Evolutionary conservation across 2,797 vertebrate species (phyloP).

Genomic region (Astyanax mexicanus): DNA sequence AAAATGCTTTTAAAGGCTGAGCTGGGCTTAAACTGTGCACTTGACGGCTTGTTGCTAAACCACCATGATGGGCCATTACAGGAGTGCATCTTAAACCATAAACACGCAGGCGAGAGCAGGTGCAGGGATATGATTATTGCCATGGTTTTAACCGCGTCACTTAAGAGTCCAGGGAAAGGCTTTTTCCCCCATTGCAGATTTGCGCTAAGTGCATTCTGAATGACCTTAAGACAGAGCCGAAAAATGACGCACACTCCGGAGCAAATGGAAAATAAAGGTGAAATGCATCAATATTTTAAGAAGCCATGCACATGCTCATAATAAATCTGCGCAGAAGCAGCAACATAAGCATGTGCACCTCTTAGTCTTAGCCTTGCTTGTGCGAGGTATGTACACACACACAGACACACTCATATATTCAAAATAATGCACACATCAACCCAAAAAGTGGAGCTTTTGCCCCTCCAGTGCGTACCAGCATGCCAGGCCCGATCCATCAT

Average conservation of each 20-base stretch:
- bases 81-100: constrained; percentile 24
- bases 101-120: constrained; percentile 29
- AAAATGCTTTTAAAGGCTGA: not conserved
- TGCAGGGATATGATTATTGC: constrained; percentile 32
- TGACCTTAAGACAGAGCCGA: constrained; percentile 32
- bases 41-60: not conserved
- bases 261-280: constrained; percentile 54
- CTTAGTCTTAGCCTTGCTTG: constrained; percentile 3
- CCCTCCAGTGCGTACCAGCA: constrained; percentile 52
- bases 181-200: constrained; percentile 27
- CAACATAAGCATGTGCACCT: constrained; percentile 25
- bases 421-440: not conserved
- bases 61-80: constrained; percentile 7
- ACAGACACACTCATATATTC: constrained; percentile 18
- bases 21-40: not conserved
- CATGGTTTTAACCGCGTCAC: constrained; percentile 31
- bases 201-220: constrained; percentile 46
- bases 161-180: constrained; percentile 17
- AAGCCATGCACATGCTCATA: constrained; percentile 28
- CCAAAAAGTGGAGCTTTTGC: constrained; percentile 31
- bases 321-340: constrained; percentile 35
- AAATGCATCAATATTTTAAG: constrained; percentile 56
- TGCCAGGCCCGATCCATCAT: constrained; percentile 78
- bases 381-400: not conserved
- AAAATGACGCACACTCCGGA: constrained; percentile 25